Conservation (phyloP, 1,140 invertebrate species). For the Zaprionus vittiger region DNA sequence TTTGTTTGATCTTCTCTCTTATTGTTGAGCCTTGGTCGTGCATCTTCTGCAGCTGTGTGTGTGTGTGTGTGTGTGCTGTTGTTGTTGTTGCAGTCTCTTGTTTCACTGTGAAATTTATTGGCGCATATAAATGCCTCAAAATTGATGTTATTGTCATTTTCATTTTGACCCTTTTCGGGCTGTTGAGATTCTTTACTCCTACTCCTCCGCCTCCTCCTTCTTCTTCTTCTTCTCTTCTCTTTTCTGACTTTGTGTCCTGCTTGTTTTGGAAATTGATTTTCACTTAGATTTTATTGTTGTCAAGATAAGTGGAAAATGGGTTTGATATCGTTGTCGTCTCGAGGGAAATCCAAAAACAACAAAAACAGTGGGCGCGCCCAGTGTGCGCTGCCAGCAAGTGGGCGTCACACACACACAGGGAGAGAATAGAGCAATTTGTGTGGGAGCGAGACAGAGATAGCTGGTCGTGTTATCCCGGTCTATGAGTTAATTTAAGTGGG, state of each 20-base stretch:
- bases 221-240: not conserved
- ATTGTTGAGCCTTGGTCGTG: conserved; percentile 47
- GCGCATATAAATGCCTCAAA: conserved; percentile 82
- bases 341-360: conserved; percentile 50
- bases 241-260: conserved; percentile 54
- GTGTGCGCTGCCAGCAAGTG: conserved; percentile 61
- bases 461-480: conserved; percentile 20
- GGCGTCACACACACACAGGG: conserved; percentile 45
- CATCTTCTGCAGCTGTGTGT: conserved; percentile 34
- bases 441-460: conserved; percentile 19
- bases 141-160: conserved; percentile 80
- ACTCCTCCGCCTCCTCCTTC: not conserved
- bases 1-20: conserved; percentile 55
- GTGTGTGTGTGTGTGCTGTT: not conserved
- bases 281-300: conserved; percentile 70
- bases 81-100: conserved; percentile 41
- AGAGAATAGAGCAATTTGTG: conserved; percentile 76
- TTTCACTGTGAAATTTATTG: conserved; percentile 75
- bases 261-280: conserved; percentile 78
- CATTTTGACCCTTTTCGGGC: conserved; percentile 47
- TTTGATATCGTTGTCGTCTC: conserved; percentile 24
- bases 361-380: conserved; percentile 63
- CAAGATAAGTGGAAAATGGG: conserved; percentile 59
- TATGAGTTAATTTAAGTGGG: conserved; percentile 79
- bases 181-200: conserved; percentile 35